Evolutionary conservation across 2,797 vertebrate species (phyloP).

Genomic region (Coccyzus lansbergi): DNA sequence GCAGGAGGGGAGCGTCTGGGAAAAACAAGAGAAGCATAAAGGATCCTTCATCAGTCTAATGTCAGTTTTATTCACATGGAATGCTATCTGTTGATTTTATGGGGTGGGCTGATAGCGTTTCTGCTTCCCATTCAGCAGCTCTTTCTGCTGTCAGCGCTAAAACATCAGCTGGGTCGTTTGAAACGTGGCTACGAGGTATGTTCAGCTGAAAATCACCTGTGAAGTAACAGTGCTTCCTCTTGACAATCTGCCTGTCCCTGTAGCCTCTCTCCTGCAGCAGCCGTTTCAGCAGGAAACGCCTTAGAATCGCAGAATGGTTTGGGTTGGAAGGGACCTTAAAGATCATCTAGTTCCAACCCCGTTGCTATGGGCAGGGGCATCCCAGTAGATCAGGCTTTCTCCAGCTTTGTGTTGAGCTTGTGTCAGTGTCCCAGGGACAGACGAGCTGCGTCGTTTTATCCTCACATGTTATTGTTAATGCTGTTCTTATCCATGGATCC

Average conservation of each 20-base stretch:
- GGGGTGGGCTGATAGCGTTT: background rate
- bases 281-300: too few species aligned
- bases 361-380: too few species aligned
- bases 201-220: conserved; percentile 20
- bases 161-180: conserved; percentile 17
- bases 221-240: background rate
- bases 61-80: conserved; percentile 36
- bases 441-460: background rate
- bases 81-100: conserved; percentile 24
- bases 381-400: background rate
- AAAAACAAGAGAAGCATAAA: background rate
- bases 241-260: background rate
- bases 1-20: conserved; percentile 42
- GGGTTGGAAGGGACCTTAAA: too few species aligned
- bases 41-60: conserved; percentile 7
- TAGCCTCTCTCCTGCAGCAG: background rate
- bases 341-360: too few species aligned
- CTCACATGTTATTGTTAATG: background rate
- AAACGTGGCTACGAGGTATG: conserved; percentile 15
- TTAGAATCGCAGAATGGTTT: too few species aligned
- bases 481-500: background rate
- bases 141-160: background rate
- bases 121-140: background rate
- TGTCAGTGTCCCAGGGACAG: background rate
- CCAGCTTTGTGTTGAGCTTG: background rate